These are phyloP conservation scores for Chiloscyllium plagiosum DNA, from an alignment of 2,113 vertebrate species.

Conservation along the genomic window DNA sequence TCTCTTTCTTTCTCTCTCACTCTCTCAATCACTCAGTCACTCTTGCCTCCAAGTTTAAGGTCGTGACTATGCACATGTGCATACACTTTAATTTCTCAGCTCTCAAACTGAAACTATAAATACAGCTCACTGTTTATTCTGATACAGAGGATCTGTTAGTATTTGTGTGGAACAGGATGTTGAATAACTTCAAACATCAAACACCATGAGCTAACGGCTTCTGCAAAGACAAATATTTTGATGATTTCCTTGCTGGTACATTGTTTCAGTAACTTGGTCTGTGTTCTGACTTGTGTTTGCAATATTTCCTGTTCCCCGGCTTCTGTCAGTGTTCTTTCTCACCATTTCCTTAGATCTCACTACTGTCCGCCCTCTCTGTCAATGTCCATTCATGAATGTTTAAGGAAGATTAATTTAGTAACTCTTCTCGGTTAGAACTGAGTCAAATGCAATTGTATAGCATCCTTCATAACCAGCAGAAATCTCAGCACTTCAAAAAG, in stretches of 20 bases:
- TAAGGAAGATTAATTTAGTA: background rate
- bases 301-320: background rate
- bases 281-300: background rate
- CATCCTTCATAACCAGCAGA: too few relatives aligned
- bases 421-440: background rate
- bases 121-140: slow-evolving; percentile 3
- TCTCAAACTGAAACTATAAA: background rate
- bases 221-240: slow-evolving; percentile 2
- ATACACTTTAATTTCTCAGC: background rate
- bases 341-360: background rate
- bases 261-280: background rate
- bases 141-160: background rate
- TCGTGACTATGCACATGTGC: background rate
- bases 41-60: too few relatives aligned
- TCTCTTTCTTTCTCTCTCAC: too few relatives aligned
- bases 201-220: background rate
- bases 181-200: slow-evolving; percentile 15
- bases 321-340: background rate
- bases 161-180: slow-evolving; percentile 18
- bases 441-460: too few relatives aligned
- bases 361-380: background rate
- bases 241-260: background rate
- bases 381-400: background rate
- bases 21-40: too few relatives aligned
- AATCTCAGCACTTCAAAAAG: too few relatives aligned